These are phyloP conservation scores for Corydoras maculifer DNA, from an alignment of 2,113 vertebrate genomes.

Conservation along the genomic window DNA sequence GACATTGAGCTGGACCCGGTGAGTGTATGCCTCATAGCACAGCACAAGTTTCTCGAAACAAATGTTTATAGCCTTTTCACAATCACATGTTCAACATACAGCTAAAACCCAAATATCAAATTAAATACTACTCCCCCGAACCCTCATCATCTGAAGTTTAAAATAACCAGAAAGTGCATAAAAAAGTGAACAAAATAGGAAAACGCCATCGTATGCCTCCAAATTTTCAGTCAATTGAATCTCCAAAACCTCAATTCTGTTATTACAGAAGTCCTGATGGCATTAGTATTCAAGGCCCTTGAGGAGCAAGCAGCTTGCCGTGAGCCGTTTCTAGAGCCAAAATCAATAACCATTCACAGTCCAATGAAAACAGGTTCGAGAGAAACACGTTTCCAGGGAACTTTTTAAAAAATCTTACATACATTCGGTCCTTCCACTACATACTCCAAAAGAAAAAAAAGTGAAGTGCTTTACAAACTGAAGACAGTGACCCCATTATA, in stretches of 20 bases:
- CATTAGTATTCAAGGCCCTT: conserved; percentile 20
- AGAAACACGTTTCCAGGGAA: conserved; percentile 14
- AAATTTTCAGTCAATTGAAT: not conserved
- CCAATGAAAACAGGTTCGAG: conserved; percentile 19
- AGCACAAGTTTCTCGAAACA: too few relatives aligned
- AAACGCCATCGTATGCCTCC: not conserved
- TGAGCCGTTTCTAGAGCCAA: conserved; percentile 12
- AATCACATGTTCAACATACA: too few relatives aligned
- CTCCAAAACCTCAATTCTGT: not conserved
- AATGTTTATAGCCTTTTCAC: too few relatives aligned
- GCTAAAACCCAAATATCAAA: too few relatives aligned
- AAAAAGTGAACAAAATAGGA: not conserved
- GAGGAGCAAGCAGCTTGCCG: conserved; percentile 9
- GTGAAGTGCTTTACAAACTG: too few relatives aligned
- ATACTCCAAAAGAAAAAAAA: too few relatives aligned
- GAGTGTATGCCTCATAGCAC: too few relatives aligned
- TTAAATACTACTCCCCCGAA: too few relatives aligned
- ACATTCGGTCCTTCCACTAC: not conserved
- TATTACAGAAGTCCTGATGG: not conserved
- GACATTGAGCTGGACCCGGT: too few relatives aligned
- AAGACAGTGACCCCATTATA: too few relatives aligned
- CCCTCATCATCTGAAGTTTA: too few relatives aligned
- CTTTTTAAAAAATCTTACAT: conserved; percentile 1
- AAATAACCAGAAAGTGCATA: too few relatives aligned
- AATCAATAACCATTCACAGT: conserved; percentile 14